Conservation (phyloP, 1,140 invertebrate species). For the Lutraria rhynchaena region DNA sequence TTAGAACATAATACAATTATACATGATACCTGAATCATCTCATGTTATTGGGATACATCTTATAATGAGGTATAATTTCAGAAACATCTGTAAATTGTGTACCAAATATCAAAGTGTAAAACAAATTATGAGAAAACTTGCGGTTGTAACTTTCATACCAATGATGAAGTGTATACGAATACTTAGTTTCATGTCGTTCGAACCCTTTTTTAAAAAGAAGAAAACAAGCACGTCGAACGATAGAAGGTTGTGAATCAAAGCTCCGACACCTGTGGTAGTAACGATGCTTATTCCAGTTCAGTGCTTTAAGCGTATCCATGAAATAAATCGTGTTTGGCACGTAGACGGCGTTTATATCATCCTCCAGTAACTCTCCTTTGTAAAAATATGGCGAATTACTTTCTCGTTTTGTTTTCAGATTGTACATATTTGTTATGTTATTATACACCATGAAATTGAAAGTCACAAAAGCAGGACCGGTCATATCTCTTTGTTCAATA, state of each 20-base stretch:
- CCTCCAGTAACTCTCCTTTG: constrained; percentile 36
- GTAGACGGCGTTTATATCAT: constrained; percentile 59
- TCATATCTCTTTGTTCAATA: not conserved
- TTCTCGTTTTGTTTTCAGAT: not conserved
- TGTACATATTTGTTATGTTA: constrained; percentile 33
- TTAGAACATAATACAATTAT: too few relatives aligned
- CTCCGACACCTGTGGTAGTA: constrained; percentile 42
- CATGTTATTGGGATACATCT: too few relatives aligned
- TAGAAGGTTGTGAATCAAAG: constrained; percentile 22
- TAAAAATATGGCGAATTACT: constrained; percentile 51
- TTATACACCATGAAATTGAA: constrained; percentile 64
- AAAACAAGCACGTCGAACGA: constrained; percentile 65
- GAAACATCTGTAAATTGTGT: too few relatives aligned
- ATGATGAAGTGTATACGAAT: constrained; percentile 70
- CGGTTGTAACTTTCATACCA: constrained; percentile 53
- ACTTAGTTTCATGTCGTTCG: constrained; percentile 14
- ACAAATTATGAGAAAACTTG: too few relatives aligned
- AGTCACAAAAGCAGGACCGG: constrained; percentile 28
- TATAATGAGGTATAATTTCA: too few relatives aligned
- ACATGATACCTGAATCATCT: too few relatives aligned
- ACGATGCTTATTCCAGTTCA: constrained; percentile 44
- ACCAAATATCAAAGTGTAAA: too few relatives aligned
- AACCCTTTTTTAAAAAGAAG: constrained; percentile 58
- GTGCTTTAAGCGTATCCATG: constrained; percentile 58
- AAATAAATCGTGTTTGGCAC: constrained; percentile 72